Conservation (phyloP, 2,113 vertebrate genomes). For the Tupaia tana region DNA sequence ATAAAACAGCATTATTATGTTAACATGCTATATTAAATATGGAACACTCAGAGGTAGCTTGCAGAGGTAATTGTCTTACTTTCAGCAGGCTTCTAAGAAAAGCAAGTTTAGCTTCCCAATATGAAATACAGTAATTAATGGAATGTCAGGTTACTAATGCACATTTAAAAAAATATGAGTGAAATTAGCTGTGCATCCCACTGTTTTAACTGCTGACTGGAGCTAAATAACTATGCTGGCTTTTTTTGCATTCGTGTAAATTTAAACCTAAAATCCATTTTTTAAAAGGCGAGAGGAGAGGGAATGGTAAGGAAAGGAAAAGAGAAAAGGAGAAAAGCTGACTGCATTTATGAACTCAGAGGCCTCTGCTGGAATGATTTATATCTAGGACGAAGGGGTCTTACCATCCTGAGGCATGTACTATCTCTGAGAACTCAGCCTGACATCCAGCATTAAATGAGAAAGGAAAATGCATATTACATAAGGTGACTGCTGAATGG, state of each 20-base stretch:
- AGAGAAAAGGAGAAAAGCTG: neutral
- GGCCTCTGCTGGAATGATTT: neutral
- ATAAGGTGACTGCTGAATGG: neutral
- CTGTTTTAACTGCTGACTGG: constrained; percentile 70
- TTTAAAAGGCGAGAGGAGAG: neutral
- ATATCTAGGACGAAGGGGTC: neutral
- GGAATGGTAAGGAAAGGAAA: neutral
- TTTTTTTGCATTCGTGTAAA: constrained; percentile 64
- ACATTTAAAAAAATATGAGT: constrained; percentile 66
- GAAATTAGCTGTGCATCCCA: constrained; percentile 74
- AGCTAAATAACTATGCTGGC: constrained; percentile 61
- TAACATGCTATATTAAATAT: constrained; percentile 73
- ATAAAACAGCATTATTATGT: constrained; percentile 66
- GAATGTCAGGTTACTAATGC: constrained; percentile 72
- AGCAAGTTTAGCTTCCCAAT: constrained; percentile 75
- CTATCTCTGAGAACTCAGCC: neutral
- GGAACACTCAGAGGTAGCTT: constrained; percentile 59
- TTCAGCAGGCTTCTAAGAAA: constrained; percentile 78
- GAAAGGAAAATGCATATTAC: neutral
- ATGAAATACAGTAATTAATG: constrained; percentile 81
- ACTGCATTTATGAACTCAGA: neutral
- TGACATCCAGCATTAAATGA: neutral
- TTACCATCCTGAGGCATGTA: neutral
- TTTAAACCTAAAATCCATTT: constrained; percentile 50
- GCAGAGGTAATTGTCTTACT: constrained; percentile 73